Evolutionary conservation across 2,888 invertebrate species (phyloP).

Genomic region (Sympetrum striolatum): DNA sequence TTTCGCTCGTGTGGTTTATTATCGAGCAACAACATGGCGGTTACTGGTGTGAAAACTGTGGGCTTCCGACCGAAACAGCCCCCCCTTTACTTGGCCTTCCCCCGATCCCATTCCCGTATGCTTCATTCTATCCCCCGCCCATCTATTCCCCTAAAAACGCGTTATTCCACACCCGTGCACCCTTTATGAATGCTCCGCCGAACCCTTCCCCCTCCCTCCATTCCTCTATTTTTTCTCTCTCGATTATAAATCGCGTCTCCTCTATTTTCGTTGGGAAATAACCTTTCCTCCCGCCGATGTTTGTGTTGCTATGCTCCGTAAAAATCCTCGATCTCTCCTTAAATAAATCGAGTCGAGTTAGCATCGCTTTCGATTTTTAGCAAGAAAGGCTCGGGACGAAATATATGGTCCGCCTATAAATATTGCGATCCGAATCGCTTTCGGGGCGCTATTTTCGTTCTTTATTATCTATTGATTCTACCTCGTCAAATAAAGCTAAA

Average conservation of each 20-base stretch:
- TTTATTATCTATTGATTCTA: no score
- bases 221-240: neutral
- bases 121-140: neutral
- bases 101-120: constrained; percentile 33
- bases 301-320: neutral
- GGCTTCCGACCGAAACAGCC: constrained; percentile 40
- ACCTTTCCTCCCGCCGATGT: neutral
- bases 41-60: constrained; percentile 43
- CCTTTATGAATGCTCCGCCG: constrained; percentile 42
- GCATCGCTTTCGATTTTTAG: no score
- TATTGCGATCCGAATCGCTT: no score
- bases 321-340: neutral
- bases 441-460: no score
- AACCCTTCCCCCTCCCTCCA: neutral
- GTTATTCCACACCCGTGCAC: constrained; percentile 35
- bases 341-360: neutral
- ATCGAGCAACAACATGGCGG: constrained; percentile 42
- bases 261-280: neutral
- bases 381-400: no score
- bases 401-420: no score
- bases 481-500: no score
- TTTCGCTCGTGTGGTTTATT: constrained; percentile 42
- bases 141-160: constrained; percentile 29
- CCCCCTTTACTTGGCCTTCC: neutral
- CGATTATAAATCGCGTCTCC: neutral